These are phyloP conservation scores for Glareola pratincola DNA, from an alignment of 2,113 vertebrate species.

Conservation along the genomic window DNA sequence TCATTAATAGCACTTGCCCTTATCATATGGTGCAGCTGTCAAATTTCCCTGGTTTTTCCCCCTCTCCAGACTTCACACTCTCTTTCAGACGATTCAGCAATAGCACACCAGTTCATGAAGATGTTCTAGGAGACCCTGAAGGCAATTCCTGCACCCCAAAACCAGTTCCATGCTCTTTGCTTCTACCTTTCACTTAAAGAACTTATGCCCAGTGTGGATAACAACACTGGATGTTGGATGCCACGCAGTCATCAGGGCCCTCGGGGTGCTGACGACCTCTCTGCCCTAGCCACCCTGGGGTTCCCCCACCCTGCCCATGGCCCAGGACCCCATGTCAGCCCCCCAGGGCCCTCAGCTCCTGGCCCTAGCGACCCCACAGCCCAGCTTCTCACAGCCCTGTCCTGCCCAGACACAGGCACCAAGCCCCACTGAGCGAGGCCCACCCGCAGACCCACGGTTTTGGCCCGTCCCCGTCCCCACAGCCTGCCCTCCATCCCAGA, in stretches of 20 bases:
- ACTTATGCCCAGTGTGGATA: not conserved
- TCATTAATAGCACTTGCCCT: not conserved
- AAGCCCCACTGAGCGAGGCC: not conserved
- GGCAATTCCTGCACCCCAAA: not conserved
- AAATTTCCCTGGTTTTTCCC: not conserved
- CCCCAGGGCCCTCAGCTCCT: rapidly evolving
- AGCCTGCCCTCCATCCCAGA: not conserved
- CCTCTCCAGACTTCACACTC: not conserved
- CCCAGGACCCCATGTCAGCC: no score
- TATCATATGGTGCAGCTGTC: not conserved
- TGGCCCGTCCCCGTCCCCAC: rapidly evolving
- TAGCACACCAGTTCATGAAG: not conserved
- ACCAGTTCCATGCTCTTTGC: not conserved
- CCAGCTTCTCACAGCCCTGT: not conserved
- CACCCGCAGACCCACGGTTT: rapidly evolving
- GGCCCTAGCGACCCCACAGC: not conserved
- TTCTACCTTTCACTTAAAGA: not conserved
- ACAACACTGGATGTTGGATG: not conserved
- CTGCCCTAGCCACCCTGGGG: rapidly evolving
- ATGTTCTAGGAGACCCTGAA: not conserved
- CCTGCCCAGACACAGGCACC: not conserved
- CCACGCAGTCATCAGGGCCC: not conserved
- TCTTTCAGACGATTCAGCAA: not conserved
- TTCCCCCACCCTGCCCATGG: not conserved
- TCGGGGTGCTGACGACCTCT: no score